Percentiles rank a stretch among this genome's conserved stretches.
Evolutionary conservation across 2,797 vertebrate species (phyloP).

Genomic region (Molossus alvarezi): DNA sequence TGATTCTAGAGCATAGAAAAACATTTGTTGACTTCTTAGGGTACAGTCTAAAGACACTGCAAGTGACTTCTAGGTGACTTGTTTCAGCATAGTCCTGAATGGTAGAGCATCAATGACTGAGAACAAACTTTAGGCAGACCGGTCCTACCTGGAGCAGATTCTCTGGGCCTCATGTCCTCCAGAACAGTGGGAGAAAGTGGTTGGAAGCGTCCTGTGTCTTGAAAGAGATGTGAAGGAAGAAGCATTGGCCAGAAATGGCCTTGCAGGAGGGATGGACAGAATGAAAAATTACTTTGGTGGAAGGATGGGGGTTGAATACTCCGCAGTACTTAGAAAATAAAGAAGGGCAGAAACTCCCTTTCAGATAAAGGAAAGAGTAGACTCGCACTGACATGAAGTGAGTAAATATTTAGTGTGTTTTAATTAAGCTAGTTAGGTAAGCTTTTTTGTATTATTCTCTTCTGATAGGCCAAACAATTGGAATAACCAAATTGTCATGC

Average conservation of each 20-base stretch:
- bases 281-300: not conserved
- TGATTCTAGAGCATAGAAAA: not conserved
- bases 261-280: not conserved
- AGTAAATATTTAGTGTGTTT: not conserved
- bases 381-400: not conserved
- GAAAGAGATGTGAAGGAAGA: not conserved
- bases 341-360: rapidly evolving
- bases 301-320: rapidly evolving
- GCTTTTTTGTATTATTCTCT: not conserved
- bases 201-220: too few species aligned
- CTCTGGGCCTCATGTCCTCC: not conserved
- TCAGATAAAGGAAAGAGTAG: not conserved
- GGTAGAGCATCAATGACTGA: not conserved
- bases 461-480: not conserved
- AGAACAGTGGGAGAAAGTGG: too few species aligned
- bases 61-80: not conserved
- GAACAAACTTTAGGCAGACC: not conserved
- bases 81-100: not conserved
- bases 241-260: rapidly evolving
- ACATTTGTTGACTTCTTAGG: not conserved
- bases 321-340: not conserved
- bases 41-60: too few species aligned
- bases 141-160: too few species aligned
- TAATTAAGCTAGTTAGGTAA: not conserved
- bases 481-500: not conserved